A percentile compares a stretch with the other conserved stretches of the same genome.
These are phyloP conservation scores for Alligator mississippiensis DNA, from an alignment of 2,113 vertebrate genomes.

Conservation along the genomic window DNA sequence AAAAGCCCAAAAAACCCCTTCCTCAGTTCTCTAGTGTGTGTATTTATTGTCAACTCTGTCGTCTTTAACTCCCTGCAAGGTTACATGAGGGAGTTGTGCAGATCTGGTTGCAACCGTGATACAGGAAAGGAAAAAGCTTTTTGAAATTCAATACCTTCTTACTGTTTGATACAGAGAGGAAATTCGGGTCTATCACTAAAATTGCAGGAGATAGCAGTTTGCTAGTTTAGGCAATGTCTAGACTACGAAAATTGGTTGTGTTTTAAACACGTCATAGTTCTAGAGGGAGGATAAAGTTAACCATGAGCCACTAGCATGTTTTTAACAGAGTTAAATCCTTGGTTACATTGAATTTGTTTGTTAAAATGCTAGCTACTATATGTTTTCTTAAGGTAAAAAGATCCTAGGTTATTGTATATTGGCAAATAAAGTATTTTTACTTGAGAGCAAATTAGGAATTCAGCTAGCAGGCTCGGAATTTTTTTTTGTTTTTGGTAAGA, in stretches of 20 bases:
- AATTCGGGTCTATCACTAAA: not conserved
- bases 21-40: rapidly evolving
- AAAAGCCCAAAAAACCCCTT: not conserved
- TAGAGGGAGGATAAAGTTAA: not conserved
- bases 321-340: not conserved
- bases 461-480: not conserved
- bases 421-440: not conserved
- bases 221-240: not conserved
- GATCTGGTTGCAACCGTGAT: not conserved
- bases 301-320: not conserved
- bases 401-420: not conserved
- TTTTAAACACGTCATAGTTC: not conserved
- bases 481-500: not conserved
- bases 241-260: not conserved
- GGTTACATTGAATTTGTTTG: not conserved
- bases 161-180: not conserved
- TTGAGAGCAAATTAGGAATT: not conserved
- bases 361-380: not conserved
- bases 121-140: not conserved
- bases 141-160: not conserved
- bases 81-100: not conserved
- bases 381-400: not conserved
- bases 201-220: not conserved
- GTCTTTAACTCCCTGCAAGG: not conserved
- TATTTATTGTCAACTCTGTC: not conserved